Conservation (phyloP, 2,797 vertebrate species). For the Myripristis murdjan region DNA sequence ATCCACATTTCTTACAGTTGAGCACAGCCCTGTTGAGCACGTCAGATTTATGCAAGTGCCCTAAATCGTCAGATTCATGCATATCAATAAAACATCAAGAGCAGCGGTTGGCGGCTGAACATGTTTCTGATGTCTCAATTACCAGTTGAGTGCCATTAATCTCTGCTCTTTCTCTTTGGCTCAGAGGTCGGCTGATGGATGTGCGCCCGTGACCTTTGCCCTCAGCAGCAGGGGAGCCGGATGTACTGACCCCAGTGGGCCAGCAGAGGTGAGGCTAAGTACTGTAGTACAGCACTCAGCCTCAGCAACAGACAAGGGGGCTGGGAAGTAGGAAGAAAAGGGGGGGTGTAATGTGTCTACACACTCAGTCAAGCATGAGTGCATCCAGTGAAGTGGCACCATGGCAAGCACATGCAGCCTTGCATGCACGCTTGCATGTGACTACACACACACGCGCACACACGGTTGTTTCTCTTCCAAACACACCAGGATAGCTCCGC, state of each 20-base stretch:
- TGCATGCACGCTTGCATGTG: conserved; percentile 68
- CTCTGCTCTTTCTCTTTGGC: conserved; percentile 64
- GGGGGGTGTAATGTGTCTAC: conserved; percentile 66
- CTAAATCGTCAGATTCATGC: conserved; percentile 65
- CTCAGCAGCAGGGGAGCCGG: conserved; percentile 30
- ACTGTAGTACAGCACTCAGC: conserved; percentile 73
- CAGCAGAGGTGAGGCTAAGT: conserved; percentile 62
- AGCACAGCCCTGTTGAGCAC: conserved; percentile 40
- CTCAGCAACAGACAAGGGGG: conserved; percentile 65
- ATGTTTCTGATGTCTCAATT: conserved; percentile 78
- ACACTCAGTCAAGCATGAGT: conserved; percentile 78
- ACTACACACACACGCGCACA: conserved; percentile 53
- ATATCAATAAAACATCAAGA: conserved; percentile 80
- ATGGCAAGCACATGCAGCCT: conserved; percentile 75
- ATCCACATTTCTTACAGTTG: conserved; percentile 56
- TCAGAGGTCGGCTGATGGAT: conserved; percentile 64
- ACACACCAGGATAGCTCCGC: conserved; percentile 56
- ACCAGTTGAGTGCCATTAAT: conserved; percentile 71
- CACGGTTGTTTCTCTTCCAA: conserved; percentile 7
- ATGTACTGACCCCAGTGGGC: conserved; percentile 41
- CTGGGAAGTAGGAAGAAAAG: conserved; percentile 37
- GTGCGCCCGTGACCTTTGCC: conserved; percentile 68
- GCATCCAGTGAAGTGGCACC: conserved; percentile 80
- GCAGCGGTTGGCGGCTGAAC: conserved; percentile 49
- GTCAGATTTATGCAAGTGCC: conserved; percentile 55